Evolutionary conservation across 2,113 vertebrate genomes (phyloP), one percentile per base, ranked within the genome.

Genomic region (Eublepharis macularius): DNA sequence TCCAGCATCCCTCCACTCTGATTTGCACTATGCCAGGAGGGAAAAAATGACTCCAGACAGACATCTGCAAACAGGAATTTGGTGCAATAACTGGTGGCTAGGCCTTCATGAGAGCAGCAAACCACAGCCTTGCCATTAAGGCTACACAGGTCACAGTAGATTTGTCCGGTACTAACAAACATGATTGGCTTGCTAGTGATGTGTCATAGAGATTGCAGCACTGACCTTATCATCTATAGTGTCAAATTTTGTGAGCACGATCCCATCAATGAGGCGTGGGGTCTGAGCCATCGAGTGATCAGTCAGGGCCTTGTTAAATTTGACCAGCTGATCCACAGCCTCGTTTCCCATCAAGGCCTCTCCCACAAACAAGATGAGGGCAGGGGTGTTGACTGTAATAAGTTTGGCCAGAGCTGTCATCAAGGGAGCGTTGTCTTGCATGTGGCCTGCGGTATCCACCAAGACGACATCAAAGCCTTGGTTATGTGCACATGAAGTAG

Each of bases 171-270:
- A 87, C 98, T 98, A 84, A 99, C 98, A 39, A 99, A 99, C 90
- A 99, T 98, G 0, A 99, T 99, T 65, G 99, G 99, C 94, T 99
- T 99, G 92, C 98, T 98, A 2, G 99, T 99, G 96, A 98, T 99
- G 96, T 2, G 99, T 99, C 99, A 99, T 99, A 86, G 99, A 99
- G 93, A 99, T 99, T 88, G 99, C 99, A 4, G 99, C 99, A 0
- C 99, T 98, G 0, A 99, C 98, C 98, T 99, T 99, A 94, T 99
- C 99, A n/a, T 99, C 99, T 0, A 99, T 99, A 77, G 99, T 99
- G 82, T 99, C 99, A 1, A 99, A 99, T 94, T 99, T 99, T 73
- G 99, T 99, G 94, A 99, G 99, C 84, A 99, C 98, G 1, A 99
- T 99, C 77, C 98, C 99, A 5, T 99, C 99, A 1, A 99, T 99